Conservation (phyloP, 2,113 vertebrate genomes). For the Siphamia tubifer region DNA sequence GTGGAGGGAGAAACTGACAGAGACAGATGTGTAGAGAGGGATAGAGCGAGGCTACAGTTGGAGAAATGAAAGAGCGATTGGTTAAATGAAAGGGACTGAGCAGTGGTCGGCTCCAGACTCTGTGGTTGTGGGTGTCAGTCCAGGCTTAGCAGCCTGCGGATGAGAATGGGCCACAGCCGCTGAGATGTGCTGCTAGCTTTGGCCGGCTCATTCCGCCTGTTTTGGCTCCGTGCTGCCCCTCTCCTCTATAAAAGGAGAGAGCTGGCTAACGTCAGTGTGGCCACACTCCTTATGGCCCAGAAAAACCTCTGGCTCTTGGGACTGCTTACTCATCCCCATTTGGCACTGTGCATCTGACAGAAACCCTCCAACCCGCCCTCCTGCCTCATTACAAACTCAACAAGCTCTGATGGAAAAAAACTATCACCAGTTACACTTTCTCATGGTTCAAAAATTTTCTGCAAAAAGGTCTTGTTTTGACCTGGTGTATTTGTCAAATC, state of each 20-base stretch:
- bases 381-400: constrained; percentile 10
- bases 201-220: constrained; percentile 30
- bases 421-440: constrained; percentile 13
- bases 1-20: constrained; percentile 41
- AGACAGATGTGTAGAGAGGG: constrained; percentile 45
- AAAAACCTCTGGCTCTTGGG: constrained; percentile 56
- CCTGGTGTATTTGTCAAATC: constrained; percentile 24
- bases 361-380: constrained; percentile 16
- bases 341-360: constrained; percentile 23
- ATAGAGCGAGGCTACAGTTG: constrained; percentile 7
- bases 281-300: constrained; percentile 48
- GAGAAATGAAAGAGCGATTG: constrained; percentile 48
- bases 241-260: constrained; percentile 36
- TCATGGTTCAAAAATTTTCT: constrained; percentile 3
- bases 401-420: constrained; percentile 34
- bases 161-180: constrained; percentile 31
- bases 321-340: constrained; percentile 48
- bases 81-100: constrained; percentile 58
- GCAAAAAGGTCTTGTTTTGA: background rate
- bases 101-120: constrained; percentile 26
- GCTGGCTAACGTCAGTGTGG: constrained; percentile 42
- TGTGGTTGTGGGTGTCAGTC: constrained; percentile 64
- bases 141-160: constrained; percentile 51
- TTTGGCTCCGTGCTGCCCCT: constrained; percentile 13
- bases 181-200: constrained; percentile 46